These are phyloP conservation scores for Rhabdomys pumilio DNA, from an alignment of 2,797 vertebrate genomes.

Conservation along the genomic window DNA sequence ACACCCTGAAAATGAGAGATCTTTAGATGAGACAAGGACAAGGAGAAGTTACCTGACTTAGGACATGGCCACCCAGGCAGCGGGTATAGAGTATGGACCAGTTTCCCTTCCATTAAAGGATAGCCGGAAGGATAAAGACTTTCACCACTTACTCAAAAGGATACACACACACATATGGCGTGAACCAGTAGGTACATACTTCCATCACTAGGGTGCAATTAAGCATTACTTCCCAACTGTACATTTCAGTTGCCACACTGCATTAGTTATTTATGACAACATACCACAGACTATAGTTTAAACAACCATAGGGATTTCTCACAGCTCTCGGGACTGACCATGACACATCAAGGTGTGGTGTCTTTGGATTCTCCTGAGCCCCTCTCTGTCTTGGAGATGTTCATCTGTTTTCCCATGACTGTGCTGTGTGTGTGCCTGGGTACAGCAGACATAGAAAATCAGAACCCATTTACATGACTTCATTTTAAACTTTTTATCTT, in stretches of 20 bases:
- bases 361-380: neutral
- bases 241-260: neutral
- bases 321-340: neutral
- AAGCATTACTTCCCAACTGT: neutral
- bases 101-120: neutral
- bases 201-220: neutral
- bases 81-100: neutral
- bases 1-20: neutral
- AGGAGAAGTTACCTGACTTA: neutral
- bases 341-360: neutral
- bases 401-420: neutral
- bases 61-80: neutral
- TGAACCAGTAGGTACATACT: neutral
- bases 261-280: neutral
- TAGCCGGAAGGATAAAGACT: neutral
- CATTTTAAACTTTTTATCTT: neutral
- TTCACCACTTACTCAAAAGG: neutral
- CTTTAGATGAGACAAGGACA: neutral
- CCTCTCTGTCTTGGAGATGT: neutral
- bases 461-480: neutral
- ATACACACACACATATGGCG: neutral
- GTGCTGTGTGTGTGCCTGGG: neutral
- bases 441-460: neutral
- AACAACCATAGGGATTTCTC: neutral
- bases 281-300: neutral